A percentile compares a stretch with the other conserved stretches of the same genome.
These are phyloP conservation scores for Entomyzon cyanotis DNA, from an alignment of 2,113 vertebrate genomes.

Conservation along the genomic window DNA sequence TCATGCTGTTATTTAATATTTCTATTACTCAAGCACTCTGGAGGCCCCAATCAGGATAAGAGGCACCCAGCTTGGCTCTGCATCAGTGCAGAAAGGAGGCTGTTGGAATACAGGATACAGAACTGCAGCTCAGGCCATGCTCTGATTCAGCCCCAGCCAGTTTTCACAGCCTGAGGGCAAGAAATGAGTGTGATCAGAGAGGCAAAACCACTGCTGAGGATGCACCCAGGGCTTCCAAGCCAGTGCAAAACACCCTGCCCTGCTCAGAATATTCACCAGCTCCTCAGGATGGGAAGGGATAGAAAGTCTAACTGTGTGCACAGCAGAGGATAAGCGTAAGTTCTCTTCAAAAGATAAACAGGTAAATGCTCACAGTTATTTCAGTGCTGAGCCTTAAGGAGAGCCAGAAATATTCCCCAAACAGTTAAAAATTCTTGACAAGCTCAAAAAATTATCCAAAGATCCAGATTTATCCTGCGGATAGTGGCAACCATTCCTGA, in stretches of 20 bases:
- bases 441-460: neutral
- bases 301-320: neutral
- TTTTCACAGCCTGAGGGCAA: fast-evolving
- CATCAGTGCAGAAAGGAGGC: neutral
- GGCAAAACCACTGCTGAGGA: neutral
- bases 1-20: conserved; percentile 37
- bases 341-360: neutral
- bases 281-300: fast-evolving
- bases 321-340: fast-evolving
- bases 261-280: neutral
- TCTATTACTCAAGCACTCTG: neutral
- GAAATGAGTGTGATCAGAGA: fast-evolving
- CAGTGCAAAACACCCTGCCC: fast-evolving
- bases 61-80: neutral
- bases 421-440: neutral
- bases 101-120: neutral
- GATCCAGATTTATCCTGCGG: neutral
- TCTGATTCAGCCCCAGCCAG: neutral
- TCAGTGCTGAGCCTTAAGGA: neutral
- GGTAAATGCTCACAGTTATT: neutral
- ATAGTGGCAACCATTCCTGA: neutral
- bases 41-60: conserved; percentile 29
- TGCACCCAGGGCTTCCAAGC: fast-evolving
- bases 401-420: neutral
- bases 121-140: fast-evolving